These are phyloP conservation scores for Seriola rivoliana DNA, from an alignment of 2,113 vertebrate genomes.

Conservation along the genomic window DNA sequence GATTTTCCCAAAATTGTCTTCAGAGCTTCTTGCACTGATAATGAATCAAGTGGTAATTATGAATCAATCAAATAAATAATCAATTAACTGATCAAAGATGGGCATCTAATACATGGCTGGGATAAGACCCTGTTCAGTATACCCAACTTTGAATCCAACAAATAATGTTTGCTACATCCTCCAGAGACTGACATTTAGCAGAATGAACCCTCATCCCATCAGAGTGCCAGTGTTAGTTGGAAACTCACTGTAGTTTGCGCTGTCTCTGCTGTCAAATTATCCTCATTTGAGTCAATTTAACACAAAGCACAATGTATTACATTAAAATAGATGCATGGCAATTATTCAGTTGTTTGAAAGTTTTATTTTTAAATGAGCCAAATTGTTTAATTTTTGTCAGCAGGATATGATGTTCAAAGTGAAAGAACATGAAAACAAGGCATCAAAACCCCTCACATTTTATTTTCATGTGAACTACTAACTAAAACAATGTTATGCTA, in stretches of 20 bases:
- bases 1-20: no score
- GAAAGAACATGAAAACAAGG: conserved; percentile 40
- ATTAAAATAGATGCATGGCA: background rate
- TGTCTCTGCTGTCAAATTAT: conserved; percentile 15
- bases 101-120: no score
- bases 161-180: background rate
- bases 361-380: conserved; percentile 38
- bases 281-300: background rate
- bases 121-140: no score
- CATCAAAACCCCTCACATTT: conserved; percentile 15
- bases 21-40: no score
- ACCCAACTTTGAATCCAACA: no score
- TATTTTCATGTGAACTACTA: conserved; percentile 17
- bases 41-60: no score
- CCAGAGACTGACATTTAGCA: background rate
- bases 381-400: conserved; percentile 23
- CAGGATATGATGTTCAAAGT: conserved; percentile 40
- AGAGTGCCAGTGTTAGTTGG: background rate
- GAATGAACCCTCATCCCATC: background rate
- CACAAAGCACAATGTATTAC: background rate
- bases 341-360: conserved; percentile 7
- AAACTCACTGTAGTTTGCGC: background rate
- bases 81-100: no score
- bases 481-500: conserved; percentile 32
- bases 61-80: no score